Evolutionary conservation across 2,797 vertebrate genomes (phyloP).

Genomic region (Parambassis ranga): DNA sequence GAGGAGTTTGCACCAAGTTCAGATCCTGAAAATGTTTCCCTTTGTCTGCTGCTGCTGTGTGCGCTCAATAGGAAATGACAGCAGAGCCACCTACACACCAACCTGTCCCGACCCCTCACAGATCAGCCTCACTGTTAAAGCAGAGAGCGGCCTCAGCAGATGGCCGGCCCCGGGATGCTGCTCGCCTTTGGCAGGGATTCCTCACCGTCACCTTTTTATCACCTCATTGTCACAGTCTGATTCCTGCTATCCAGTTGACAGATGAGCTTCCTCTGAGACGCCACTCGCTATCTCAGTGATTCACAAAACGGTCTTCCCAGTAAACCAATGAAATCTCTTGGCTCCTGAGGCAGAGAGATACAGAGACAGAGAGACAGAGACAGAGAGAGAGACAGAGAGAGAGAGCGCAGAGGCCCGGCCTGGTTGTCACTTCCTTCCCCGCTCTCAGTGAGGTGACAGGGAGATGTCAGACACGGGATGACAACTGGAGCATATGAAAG

Average conservation of each 20-base stretch:
- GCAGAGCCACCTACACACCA: conserved; percentile 10
- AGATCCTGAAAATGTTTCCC: too few relatives aligned
- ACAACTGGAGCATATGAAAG: conserved; percentile 50
- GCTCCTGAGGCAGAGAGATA: too few relatives aligned
- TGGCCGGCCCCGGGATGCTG: conserved; percentile 47
- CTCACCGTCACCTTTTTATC: conserved; percentile 67
- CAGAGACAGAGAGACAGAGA: conserved; percentile 18
- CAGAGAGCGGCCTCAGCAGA: conserved; percentile 42
- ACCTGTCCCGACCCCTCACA: conserved; percentile 31
- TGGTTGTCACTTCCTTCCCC: conserved; percentile 36
- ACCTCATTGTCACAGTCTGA: conserved; percentile 65
- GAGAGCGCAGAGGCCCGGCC: not conserved
- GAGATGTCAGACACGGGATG: conserved; percentile 45
- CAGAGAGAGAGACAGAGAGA: not conserved
- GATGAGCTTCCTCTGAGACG: conserved; percentile 46
- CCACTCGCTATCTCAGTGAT: conserved; percentile 28
- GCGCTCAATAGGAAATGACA: conserved; percentile 30
- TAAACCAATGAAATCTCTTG: conserved; percentile 9
- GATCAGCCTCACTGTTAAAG: conserved; percentile 16
- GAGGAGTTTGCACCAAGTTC: too few relatives aligned
- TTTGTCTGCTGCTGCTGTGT: not conserved
- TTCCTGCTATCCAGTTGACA: conserved; percentile 42
- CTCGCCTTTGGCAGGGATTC: conserved; percentile 43
- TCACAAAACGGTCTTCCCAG: conserved; percentile 23
- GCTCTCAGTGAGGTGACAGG: conserved; percentile 41